Evolutionary conservation across 2,797 vertebrate species (phyloP).

Genomic region (Pseudopleuronectes americanus): DNA sequence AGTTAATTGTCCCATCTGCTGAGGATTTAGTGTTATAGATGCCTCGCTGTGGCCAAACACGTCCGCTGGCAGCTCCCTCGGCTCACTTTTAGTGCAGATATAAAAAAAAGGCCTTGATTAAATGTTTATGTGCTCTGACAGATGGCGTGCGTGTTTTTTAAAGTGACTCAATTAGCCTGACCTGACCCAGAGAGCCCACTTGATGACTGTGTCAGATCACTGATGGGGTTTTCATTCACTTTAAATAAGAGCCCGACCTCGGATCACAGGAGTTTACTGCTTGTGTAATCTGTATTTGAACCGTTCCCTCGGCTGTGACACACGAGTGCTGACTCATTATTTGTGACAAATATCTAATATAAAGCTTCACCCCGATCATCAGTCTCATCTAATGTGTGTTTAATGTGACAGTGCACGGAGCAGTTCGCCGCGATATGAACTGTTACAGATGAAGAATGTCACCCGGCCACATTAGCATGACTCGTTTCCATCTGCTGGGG

Average conservation of each 20-base stretch:
- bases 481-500: constrained; percentile 28
- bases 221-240: neutral
- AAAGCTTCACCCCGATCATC: neutral
- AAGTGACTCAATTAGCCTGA: constrained; percentile 21
- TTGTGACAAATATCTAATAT: neutral
- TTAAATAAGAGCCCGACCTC: too few species aligned
- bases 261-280: neutral
- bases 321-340: neutral
- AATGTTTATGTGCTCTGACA: constrained; percentile 30
- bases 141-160: constrained; percentile 27
- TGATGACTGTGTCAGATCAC: neutral
- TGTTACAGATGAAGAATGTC: constrained; percentile 6
- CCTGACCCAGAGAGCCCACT: constrained; percentile 13
- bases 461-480: neutral
- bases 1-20: constrained; percentile 54
- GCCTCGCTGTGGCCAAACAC: constrained; percentile 17
- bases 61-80: constrained; percentile 25
- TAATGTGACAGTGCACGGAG: neutral
- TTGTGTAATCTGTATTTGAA: neutral
- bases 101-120: constrained; percentile 32
- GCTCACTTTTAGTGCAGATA: constrained; percentile 25
- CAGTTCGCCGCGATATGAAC: neutral
- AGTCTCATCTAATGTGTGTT: neutral
- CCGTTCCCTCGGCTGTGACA: too few species aligned
- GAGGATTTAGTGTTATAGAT: constrained; percentile 43